Base-by-base conservation (phyloP, 2,113 vertebrate genomes). In the Callospermophilus lateralis region DNA sequence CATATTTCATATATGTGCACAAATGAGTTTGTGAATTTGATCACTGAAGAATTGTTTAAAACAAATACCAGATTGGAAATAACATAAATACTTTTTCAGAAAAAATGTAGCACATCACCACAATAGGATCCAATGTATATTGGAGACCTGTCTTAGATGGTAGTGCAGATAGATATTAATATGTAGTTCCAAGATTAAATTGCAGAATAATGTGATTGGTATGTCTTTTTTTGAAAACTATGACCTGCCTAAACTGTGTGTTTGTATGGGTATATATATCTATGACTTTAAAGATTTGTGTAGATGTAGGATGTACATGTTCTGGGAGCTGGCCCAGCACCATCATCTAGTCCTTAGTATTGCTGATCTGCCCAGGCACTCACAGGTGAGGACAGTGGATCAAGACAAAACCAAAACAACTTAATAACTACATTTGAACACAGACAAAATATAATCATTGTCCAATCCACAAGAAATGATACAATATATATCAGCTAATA, bases 31-130 rank as follows among this genome's bases (percentile, higher is more conserved):
- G 45, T 86, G 81, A 94, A 3, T 8, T 81, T 86, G 26, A 81
- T 76, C n/a, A 83, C 5, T 61, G 61, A 76, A 87, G 58, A 76
- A 83, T 39, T 87, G 30, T 87, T 93, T 94, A 87, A 92, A 78
- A 88, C 8, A 88, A 74, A 94, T 37, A 84, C 58, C 51, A 80
- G 58, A 61, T 61, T 84, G 30, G 24, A 94, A 94, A 70, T 70
- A 85, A 85, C 48, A 63, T 63, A 76, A 91, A 79, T 92, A 5
- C 5, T 28, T 45, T 79, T 80, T 94, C 51, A 78, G 34, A 90
- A 76, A 79, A 83, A 87, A 28, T 84, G 8, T 8, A 87, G 28
- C 93, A 90, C 11, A 67, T 30, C 34, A 19, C 32, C 26, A 42
- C 8, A 42, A 61, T 88, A 76, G 37, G 30, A 94, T 86, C 20